phyloP scores from a whole-genome alignment of 2,888 invertebrate species.

The Platycheirus rosarum region DNA sequence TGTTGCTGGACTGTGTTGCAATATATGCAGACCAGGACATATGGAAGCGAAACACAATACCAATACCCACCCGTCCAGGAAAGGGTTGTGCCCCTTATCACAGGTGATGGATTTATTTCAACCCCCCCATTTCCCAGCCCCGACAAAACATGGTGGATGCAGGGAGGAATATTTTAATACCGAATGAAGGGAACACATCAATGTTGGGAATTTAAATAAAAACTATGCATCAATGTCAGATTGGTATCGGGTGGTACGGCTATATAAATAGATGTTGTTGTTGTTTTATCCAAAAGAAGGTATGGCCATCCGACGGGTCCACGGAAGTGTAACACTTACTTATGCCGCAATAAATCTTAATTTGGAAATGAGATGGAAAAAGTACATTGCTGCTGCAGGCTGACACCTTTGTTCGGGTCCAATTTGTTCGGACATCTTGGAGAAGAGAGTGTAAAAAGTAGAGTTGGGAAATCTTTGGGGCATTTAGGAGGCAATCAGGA shows the following conservation, averaged over 20 bases:
- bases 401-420: slow-evolving; percentile 63
- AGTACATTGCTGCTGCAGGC: slow-evolving; percentile 36
- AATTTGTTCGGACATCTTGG: slow-evolving; percentile 61
- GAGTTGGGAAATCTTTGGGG: not conserved
- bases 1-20: slow-evolving; percentile 49
- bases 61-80: slow-evolving; percentile 29
- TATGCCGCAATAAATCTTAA: slow-evolving; percentile 69
- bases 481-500: slow-evolving; percentile 59
- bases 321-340: slow-evolving; percentile 68
- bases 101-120: slow-evolving; percentile 73
- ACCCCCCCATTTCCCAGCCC: slow-evolving; percentile 8
- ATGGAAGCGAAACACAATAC: not conserved
- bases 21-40: slow-evolving; percentile 43
- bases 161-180: slow-evolving; percentile 71
- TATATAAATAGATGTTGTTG: slow-evolving; percentile 26
- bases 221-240: slow-evolving; percentile 73
- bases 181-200: slow-evolving; percentile 70
- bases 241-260: slow-evolving; percentile 54
- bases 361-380: slow-evolving; percentile 39
- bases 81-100: slow-evolving; percentile 72
- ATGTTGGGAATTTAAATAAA: slow-evolving; percentile 73
- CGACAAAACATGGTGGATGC: not conserved
- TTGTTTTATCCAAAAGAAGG: slow-evolving; percentile 17
- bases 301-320: slow-evolving; percentile 58
- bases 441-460: slow-evolving; percentile 5